Base-by-base conservation (phyloP, 1,140 invertebrate genomes). In the Bactericera cockerelli region DNA sequence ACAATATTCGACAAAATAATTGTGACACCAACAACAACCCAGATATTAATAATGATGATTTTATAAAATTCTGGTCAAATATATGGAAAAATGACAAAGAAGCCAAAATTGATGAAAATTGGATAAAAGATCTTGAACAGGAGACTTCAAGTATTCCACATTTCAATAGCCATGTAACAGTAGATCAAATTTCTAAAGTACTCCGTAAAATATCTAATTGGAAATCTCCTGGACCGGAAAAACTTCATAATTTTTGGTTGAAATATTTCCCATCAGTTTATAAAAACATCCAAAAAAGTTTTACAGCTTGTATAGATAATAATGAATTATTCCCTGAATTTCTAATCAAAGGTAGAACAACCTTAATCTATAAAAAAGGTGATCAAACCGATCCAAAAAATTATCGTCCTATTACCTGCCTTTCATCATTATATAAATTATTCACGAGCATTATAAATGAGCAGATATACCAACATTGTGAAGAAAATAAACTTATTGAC, bases 401-500 rank as follows among this genome's bases (percentile, higher is more conserved):
- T 38, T 58, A 38, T 58, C 33, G 59, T 2, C 59, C 59, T 3
- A 61, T 61, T 28, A 61, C 56, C n/a, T 61, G 59, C 21, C 22
- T 61, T 24, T 22, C 33, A 13, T 57, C 56, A 1, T 14, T 61
- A 1, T 61, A 58, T 39, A 61, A 61, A 58, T 1, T 61, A n/a
- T 53, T 61, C 24, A 61, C 56, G 4, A n/a, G 42, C 42, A 49
- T 49, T n/a, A 49, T 49, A 4, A 49, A 49, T 22, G 22, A 22
- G 25, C 26, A 55, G 14, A 26, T 63, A 24, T 49, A 55, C 26
- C 56, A 54, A 49, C 62, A 66, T 49, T 55, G 42, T 59, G 55
- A 59, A 42, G n/a, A 22, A 33, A 57, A 62, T 38, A 59, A 59
- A 26, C 31, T 64, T 16, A 22, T 66, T 11, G 55, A 38, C 49